Percentiles rank a stretch among this genome's conserved stretches.
phyloP scores from a whole-genome alignment of 2,113 vertebrate genomes.

The Ploceus nigricollis region DNA sequence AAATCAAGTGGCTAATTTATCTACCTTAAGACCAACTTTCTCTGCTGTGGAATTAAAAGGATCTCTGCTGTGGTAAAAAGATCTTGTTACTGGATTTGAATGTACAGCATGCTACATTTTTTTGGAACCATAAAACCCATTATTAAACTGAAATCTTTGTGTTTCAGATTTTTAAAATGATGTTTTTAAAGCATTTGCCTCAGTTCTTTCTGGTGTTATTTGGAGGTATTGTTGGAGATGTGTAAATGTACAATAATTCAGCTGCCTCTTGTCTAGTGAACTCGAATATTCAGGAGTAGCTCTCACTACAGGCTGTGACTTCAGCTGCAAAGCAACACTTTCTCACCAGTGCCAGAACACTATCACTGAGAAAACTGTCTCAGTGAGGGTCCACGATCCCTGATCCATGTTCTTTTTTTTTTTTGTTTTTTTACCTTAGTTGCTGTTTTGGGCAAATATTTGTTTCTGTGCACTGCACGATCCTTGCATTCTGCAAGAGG shows the following conservation, averaged over 20 bases:
- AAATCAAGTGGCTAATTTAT: background rate
- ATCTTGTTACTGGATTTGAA: background rate
- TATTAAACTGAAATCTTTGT: background rate
- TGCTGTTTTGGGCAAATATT: background rate
- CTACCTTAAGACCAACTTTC: background rate
- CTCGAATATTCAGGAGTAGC: background rate
- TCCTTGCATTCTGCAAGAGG: background rate
- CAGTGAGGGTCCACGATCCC: background rate
- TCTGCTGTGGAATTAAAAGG: background rate
- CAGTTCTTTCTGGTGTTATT: background rate
- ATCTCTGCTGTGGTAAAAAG: background rate
- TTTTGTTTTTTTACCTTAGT: background rate
- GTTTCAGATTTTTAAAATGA: background rate
- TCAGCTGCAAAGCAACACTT: background rate
- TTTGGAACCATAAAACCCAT: rapidly evolving
- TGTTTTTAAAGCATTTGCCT: background rate
- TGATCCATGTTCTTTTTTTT: no score
- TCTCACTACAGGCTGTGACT: background rate
- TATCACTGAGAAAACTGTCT: background rate
- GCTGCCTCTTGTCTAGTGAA: background rate
- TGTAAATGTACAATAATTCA: background rate
- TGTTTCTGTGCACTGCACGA: rapidly evolving
- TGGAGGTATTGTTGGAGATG: background rate
- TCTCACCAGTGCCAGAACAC: rapidly evolving
- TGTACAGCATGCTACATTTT: rapidly evolving